Percentiles rank a stretch among this genome's conserved stretches.
Conservation (phyloP, 1,140 invertebrate genomes). For the Lasioglossum albipes region DNA sequence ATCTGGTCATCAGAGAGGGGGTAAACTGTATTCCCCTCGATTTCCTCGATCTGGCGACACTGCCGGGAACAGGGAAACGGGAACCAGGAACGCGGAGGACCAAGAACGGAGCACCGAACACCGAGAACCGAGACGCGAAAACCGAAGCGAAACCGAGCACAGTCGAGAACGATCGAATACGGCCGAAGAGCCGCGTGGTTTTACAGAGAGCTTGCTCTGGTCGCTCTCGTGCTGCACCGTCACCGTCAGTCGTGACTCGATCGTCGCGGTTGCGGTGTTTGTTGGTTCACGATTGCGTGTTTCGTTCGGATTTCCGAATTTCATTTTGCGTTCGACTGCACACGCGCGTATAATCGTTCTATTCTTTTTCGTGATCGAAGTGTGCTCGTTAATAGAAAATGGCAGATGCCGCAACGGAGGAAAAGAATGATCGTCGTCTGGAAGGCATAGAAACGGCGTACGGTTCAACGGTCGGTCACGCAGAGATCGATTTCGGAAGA, state of each 20-base stretch:
- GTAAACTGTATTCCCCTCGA: too few relatives aligned
- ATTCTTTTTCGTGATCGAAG: not conserved
- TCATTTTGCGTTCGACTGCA: not conserved
- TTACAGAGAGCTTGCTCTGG: not conserved
- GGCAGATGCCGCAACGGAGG: not conserved
- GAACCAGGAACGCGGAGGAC: not conserved
- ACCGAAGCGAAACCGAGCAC: conserved; percentile 17
- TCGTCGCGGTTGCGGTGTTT: conserved; percentile 1
- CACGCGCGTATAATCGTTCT: not conserved
- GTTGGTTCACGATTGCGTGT: not conserved
- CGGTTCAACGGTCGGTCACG: conserved; percentile 16
- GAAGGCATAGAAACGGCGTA: not conserved
- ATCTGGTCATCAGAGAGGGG: too few relatives aligned
- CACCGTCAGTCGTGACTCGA: conserved; percentile 38
- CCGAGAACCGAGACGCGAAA: not conserved
- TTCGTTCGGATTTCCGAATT: not conserved
- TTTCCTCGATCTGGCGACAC: too few relatives aligned
- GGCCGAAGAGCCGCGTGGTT: conserved; percentile 44
- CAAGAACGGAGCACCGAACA: not conserved
- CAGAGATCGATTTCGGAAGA: conserved; percentile 32
- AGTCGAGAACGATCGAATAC: conserved; percentile 38
- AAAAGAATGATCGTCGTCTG: not conserved
- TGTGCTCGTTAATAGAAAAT: not conserved
- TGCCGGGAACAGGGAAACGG: too few relatives aligned
- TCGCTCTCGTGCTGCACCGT: not conserved